Base-by-base conservation (phyloP, 2,113 vertebrate genomes). In the Lepus europaeus region DNA sequence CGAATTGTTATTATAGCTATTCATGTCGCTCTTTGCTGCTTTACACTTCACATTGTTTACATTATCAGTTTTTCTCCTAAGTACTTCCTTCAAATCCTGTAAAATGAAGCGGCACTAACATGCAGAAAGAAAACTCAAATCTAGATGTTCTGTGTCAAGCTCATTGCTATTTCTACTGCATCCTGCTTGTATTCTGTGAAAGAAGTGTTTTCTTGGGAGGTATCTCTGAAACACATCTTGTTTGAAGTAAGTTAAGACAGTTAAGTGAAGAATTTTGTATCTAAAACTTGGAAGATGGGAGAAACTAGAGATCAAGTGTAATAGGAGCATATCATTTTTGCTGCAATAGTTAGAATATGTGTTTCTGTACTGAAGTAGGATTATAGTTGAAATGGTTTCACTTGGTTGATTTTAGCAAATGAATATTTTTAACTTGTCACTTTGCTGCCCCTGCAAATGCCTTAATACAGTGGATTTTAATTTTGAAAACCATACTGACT, bases 401-500 rank as follows among this genome's bases (percentile, higher is more conserved):
- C 10, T 96, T 93, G 39, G 39, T 94, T 90, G 74, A 33, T 95
- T 74, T 88, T 84, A 91, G 81, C 31, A 80, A 31, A 27, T 93
- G 72, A 86, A 39, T 95, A 69, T 78, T 90, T 93, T 93, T 82
- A 53, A 68, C 12, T 80, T 64, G 25, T 88, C 91, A n/a, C 11
- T 79, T 90, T 81, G 5, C 68, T 84, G 14, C 78, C 36, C 13
- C 27, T 51, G 59, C 61, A 81, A 64, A 33, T 82, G 17, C 8
- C 53, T 6, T 16, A 77, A 0, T 89, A 22, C 10, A 66, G 22
- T 78, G 14, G 19, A 33, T 96, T 94, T 0, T 73, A 90, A 82
- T 77, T 96, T 96, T 90, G 88, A 95, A 93, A 94, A 76, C n/a
- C 49, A 2, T 84, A 49, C 31, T 92, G 33, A 91, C 20, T 81